Base-by-base conservation (phyloP, 2,113 vertebrate genomes). In the Chlorodrepanis virens region DNA sequence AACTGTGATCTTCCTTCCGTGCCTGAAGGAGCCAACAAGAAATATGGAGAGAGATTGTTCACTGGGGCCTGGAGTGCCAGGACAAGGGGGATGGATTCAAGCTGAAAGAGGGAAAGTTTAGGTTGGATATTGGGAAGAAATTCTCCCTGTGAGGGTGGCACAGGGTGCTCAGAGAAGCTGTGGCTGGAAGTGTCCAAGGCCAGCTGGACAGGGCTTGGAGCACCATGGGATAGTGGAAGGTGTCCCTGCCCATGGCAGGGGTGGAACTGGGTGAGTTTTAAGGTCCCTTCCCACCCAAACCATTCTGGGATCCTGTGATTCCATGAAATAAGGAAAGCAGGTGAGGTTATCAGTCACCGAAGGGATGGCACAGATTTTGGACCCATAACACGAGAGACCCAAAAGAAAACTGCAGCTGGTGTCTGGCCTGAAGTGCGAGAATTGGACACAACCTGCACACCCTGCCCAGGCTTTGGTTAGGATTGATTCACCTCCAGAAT, bases 151-250 rank as follows among this genome's bases (percentile, higher is more conserved):
- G 15, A 44, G 61, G 33, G 3, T 24, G 76, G 11, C 44, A 60
- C 27, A 49, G 35, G 35, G 3, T 61, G 22, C 45, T 13, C 45
- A 65, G 77, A 45, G 40, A 1, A 54, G 50, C 40, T 67, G 50
- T 23, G 61, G 20, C 60, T 54, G 27, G 39, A 1, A 37, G 21
- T 31, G 50, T 3, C 63, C 77, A 15, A 80, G 52, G 22, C 22
- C 13, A 13, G 33, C 0, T 37, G 50, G 50, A 39, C 1, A 2
- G 21, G 33, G 9, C 33, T 54, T 9, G 33, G 61, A 54, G 20
- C 39, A 37, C 0, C 4, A 24, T 45, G 61, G 40, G 50, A 12
- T 0, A 5, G 16, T 24, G 61, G 33, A 1, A 65, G 21, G 6
- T 45, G 61, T 56, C 27, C 21, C 40, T 56, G 27, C 35, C 40